phyloP scores from a whole-genome alignment of 2,113 vertebrate species.

The Sylvilagus bachmani region DNA sequence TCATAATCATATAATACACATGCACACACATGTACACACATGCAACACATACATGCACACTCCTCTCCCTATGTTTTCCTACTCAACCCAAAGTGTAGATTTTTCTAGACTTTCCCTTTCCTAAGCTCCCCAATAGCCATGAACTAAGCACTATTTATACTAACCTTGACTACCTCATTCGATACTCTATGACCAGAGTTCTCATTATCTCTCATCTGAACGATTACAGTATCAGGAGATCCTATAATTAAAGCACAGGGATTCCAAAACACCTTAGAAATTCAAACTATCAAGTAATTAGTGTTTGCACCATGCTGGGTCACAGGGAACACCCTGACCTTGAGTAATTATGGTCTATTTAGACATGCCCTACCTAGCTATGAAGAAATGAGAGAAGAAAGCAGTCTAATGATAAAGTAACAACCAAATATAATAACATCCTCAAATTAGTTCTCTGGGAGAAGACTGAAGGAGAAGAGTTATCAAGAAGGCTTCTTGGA shows the following conservation, averaged over 20 bases:
- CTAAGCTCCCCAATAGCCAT: not conserved
- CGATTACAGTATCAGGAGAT: not conserved
- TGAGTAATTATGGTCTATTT: not conserved
- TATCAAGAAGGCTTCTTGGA: constrained; percentile 8
- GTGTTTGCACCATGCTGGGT: not conserved
- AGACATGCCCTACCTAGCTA: not conserved
- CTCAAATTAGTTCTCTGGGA: not conserved
- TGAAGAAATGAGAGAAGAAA: not conserved
- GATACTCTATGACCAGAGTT: not conserved
- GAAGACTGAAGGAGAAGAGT: not conserved
- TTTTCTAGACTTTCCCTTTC: not conserved
- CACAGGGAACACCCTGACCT: not conserved
- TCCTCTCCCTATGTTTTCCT: not conserved
- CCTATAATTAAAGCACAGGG: not conserved
- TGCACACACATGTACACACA: not conserved
- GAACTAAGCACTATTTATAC: not conserved
- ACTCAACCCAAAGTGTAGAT: not conserved
- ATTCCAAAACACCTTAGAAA: constrained; percentile 8
- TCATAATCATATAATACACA: not conserved
- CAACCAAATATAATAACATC: not conserved
- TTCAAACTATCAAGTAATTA: not conserved
- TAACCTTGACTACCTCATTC: not conserved
- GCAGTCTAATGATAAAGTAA: not conserved
- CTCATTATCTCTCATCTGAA: constrained; percentile 2
- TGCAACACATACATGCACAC: no score